These are phyloP conservation scores for Falcaria lacertinaria DNA, from an alignment of 2,888 invertebrate genomes.

Conservation along the genomic window DNA sequence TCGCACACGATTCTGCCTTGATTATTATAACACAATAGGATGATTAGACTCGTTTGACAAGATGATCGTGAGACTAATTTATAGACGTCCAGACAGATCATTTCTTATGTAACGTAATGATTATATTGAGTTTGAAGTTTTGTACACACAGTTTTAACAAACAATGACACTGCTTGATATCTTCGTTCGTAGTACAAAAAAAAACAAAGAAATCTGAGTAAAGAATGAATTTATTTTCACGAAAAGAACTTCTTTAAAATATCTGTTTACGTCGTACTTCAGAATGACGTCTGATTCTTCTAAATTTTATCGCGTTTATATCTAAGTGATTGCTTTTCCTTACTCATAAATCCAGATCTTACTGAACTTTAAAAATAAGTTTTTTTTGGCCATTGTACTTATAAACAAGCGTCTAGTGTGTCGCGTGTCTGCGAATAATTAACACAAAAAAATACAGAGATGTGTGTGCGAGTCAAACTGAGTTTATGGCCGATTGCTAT, in stretches of 20 bases:
- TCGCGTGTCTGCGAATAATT: constrained; percentile 8
- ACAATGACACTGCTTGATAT: constrained; percentile 5
- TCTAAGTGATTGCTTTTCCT: too few relatives aligned
- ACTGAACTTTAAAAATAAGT: too few relatives aligned
- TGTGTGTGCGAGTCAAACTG: neutral
- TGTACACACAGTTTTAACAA: constrained; percentile 4
- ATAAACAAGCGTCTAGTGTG: too few relatives aligned
- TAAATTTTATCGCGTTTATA: too few relatives aligned
- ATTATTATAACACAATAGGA: constrained; percentile 31
- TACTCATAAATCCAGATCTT: too few relatives aligned
- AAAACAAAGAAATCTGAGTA: too few relatives aligned
- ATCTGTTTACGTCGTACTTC: too few relatives aligned
- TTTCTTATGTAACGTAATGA: constrained; percentile 8
- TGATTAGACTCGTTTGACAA: constrained; percentile 26
- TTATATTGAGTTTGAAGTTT: neutral
- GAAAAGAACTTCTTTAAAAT: too few relatives aligned
- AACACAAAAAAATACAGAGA: neutral
- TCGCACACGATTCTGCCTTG: constrained; percentile 17
- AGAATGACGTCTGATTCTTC: too few relatives aligned
- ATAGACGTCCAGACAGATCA: constrained; percentile 14
- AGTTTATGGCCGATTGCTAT: neutral
- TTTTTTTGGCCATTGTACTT: too few relatives aligned
- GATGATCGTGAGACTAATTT: constrained; percentile 24
- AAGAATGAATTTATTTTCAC: too few relatives aligned
- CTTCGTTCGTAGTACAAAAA: too few relatives aligned